Evolutionary conservation across 2,113 vertebrate genomes (phyloP).

Genomic region (Copsychus sechellarum): DNA sequence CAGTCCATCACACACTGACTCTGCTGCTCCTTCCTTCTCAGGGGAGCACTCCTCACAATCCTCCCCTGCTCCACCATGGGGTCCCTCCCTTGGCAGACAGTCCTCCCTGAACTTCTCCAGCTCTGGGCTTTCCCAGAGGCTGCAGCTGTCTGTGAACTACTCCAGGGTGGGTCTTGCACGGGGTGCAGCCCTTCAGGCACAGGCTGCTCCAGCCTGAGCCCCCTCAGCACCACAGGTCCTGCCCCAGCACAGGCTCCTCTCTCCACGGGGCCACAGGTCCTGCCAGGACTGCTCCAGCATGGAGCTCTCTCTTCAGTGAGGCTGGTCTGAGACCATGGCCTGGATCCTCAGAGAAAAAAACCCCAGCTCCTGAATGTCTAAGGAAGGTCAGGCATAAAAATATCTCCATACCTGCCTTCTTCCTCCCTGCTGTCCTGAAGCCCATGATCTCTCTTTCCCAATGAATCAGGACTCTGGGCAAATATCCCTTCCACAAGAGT

Average conservation of each 20-base stretch:
- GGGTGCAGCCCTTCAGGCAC: background rate
- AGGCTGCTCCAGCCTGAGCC: background rate
- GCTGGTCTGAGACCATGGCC: background rate
- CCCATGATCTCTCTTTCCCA: background rate
- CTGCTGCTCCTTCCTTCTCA: background rate
- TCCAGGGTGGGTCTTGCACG: rapidly evolving
- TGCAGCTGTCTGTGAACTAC: background rate
- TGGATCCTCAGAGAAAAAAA: background rate
- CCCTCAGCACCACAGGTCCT: background rate
- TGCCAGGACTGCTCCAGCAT: background rate
- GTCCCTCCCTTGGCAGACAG: background rate
- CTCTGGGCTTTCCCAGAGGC: background rate
- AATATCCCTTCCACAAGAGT: background rate
- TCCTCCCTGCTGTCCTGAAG: background rate
- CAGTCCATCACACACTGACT: background rate
- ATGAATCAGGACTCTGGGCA: background rate
- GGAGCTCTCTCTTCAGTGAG: background rate
- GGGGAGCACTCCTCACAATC: background rate
- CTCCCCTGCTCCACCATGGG: background rate
- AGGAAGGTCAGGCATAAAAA: background rate
- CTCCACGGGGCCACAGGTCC: background rate
- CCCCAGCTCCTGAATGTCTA: background rate
- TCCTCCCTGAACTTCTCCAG: background rate
- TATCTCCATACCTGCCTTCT: rapidly evolving
- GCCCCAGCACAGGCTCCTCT: background rate